A percentile compares a stretch with the other conserved stretches of the same genome.
These are phyloP conservation scores for Drosophila repleta DNA, from an alignment of 1,140 invertebrate genomes.

Conservation along the genomic window DNA sequence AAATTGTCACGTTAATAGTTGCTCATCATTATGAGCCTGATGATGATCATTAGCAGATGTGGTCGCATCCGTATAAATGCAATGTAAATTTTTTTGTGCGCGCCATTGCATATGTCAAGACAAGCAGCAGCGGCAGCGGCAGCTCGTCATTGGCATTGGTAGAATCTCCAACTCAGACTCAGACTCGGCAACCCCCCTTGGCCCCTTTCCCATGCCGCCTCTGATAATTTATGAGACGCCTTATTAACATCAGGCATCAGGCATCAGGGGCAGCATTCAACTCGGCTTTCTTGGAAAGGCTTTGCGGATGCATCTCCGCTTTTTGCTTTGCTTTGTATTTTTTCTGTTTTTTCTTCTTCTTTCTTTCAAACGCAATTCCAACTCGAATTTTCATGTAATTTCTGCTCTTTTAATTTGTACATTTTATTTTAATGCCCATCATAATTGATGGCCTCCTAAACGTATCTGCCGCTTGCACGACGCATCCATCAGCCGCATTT, in stretches of 20 bases:
- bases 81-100: constrained; percentile 81
- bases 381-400: constrained; percentile 76
- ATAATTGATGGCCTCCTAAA: constrained; percentile 50
- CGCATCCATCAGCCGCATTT: constrained; percentile 28
- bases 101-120: constrained; percentile 80
- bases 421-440: constrained; percentile 67
- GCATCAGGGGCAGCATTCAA: constrained; percentile 43
- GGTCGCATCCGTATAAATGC: constrained; percentile 79
- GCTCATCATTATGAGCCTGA: constrained; percentile 37
- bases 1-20: constrained; percentile 83
- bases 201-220: constrained; percentile 43
- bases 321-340: constrained; percentile 36
- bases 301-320: constrained; percentile 63
- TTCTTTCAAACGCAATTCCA: constrained; percentile 47
- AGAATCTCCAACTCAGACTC: constrained; percentile 1
- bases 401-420: constrained; percentile 76
- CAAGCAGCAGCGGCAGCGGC: constrained; percentile 27
- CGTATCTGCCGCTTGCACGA: background rate
- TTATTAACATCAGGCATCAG: constrained; percentile 75
- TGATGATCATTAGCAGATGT: constrained; percentile 45
- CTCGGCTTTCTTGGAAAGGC: constrained; percentile 74
- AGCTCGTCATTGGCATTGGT: constrained; percentile 38
- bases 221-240: constrained; percentile 82
- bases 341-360: constrained; percentile 3
- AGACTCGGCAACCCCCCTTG: background rate